phyloP scores from a whole-genome alignment of 2,113 vertebrate species.

The Otolemur garnettii region DNA sequence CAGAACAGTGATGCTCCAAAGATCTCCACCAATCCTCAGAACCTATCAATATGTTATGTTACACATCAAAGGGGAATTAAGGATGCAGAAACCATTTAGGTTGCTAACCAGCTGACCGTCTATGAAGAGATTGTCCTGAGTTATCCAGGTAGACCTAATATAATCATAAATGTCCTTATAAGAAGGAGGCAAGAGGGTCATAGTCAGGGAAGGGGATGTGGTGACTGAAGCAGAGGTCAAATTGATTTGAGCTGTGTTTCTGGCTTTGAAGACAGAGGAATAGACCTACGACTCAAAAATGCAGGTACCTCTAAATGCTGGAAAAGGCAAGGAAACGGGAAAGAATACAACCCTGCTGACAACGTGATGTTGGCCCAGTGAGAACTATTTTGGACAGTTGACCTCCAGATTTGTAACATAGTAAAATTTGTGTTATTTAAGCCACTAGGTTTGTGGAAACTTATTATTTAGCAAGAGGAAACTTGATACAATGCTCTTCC shows the following conservation, averaged over 20 bases:
- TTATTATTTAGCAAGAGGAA: conserved; percentile 27
- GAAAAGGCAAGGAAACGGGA: not conserved
- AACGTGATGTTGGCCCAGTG: not conserved
- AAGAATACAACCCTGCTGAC: not conserved
- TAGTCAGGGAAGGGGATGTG: not conserved
- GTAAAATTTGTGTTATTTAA: not conserved
- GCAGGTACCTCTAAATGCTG: not conserved
- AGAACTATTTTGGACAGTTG: not conserved
- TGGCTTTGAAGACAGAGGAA: not conserved
- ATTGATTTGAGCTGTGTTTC: not conserved
- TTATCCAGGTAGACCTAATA: not conserved
- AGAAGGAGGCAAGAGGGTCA: not conserved
- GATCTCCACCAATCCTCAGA: not conserved
- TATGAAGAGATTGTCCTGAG: not conserved
- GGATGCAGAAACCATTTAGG: not conserved
- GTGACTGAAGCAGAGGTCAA: not conserved
- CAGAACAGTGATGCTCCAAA: not conserved
- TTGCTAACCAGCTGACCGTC: not conserved
- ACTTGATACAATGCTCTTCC: not conserved
- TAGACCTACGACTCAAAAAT: not conserved
- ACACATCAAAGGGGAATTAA: not conserved
- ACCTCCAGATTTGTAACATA: not conserved
- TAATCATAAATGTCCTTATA: not conserved
- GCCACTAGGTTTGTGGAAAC: not conserved
- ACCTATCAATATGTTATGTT: not conserved